Evolutionary conservation across 2,797 vertebrate species (phyloP).

Genomic region (Falco naumanni): DNA sequence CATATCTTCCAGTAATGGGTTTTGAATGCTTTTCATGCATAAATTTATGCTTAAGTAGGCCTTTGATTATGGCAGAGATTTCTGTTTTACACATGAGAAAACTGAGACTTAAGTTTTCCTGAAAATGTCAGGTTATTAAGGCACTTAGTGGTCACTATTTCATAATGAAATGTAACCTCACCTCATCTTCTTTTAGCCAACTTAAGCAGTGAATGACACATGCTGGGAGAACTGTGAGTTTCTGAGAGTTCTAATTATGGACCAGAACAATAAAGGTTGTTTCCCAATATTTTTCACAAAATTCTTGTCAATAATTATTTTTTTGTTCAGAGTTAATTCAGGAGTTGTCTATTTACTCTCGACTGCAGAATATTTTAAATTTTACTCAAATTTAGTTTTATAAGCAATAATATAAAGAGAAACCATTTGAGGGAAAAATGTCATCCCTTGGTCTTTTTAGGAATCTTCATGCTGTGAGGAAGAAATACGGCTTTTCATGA

Average conservation of each 20-base stretch:
- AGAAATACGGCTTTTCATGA: neutral
- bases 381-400: neutral
- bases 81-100: neutral
- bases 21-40: neutral
- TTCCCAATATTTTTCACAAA: neutral
- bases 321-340: neutral
- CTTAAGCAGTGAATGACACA: neutral
- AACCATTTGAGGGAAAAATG: neutral
- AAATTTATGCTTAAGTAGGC: neutral
- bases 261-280: slow-evolving; percentile 1
- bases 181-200: neutral
- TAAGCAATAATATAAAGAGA: neutral
- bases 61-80: neutral
- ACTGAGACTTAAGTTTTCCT: neutral
- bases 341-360: neutral
- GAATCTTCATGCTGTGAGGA: neutral
- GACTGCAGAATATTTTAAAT: neutral
- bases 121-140: neutral
- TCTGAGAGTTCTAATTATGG: slow-evolving; percentile 9
- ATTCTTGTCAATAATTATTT: neutral
- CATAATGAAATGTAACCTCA: neutral
- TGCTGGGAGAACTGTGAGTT: neutral
- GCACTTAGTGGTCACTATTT: neutral
- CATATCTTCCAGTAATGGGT: neutral
- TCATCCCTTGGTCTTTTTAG: neutral